Conservation (phyloP, 2,797 vertebrate genomes). For the Tolypeutes matacus region DNA sequence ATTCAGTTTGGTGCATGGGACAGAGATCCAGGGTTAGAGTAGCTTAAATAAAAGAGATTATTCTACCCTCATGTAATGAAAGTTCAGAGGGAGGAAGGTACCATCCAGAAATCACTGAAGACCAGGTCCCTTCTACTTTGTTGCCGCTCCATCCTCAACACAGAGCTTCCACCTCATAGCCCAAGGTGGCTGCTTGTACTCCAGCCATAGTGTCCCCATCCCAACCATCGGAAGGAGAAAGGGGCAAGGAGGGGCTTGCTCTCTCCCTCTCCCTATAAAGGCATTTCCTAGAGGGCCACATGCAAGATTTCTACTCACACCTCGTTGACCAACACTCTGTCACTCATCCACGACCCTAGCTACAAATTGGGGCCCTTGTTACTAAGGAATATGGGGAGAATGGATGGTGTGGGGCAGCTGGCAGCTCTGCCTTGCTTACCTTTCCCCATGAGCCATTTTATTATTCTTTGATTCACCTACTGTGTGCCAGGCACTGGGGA, state of each 20-base stretch:
- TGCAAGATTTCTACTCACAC: neutral
- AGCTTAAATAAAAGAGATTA: neutral
- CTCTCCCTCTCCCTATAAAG: neutral
- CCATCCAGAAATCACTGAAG: neutral
- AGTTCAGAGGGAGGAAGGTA: neutral
- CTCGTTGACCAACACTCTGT: neutral
- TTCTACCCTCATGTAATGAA: neutral
- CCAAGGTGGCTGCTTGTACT: conserved; percentile 56
- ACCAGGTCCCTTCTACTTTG: neutral
- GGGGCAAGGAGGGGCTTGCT: neutral
- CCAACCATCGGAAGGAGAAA: neutral
- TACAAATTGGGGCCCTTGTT: neutral
- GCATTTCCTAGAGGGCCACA: neutral
- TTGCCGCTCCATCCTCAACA: neutral
- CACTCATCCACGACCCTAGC: neutral
- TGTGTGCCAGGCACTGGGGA: too few species aligned
- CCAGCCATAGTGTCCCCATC: neutral
- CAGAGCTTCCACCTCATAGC: neutral
- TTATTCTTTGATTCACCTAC: neutral
- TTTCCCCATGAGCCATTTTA: rapidly evolving
- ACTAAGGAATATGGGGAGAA: neutral
- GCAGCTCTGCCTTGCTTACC: neutral
- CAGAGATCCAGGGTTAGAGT: neutral
- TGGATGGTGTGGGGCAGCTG: rapidly evolving
- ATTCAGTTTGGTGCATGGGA: neutral